phyloP scores from a whole-genome alignment of 1,140 invertebrate species.

The Drosophila parabipectinata region DNA sequence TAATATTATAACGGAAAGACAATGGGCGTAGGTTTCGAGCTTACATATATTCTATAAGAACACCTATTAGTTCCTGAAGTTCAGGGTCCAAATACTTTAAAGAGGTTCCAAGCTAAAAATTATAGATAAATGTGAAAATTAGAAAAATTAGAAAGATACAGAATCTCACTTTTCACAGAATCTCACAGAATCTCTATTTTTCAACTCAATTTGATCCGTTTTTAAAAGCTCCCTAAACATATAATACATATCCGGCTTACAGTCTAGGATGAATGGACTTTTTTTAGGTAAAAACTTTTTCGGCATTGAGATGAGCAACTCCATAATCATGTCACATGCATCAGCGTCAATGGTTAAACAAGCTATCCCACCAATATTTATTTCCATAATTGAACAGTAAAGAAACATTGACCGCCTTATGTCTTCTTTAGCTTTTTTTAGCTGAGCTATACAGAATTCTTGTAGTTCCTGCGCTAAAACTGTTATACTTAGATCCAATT shows the following conservation, averaged over 20 bases:
- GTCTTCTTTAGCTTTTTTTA: constrained; percentile 4
- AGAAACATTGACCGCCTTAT: constrained; percentile 28
- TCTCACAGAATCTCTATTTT: too few species aligned
- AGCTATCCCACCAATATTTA: constrained; percentile 22
- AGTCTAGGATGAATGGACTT: neutral
- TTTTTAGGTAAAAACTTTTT: neutral
- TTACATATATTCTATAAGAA: constrained; percentile 30
- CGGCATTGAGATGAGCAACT: constrained; percentile 5
- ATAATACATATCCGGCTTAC: constrained; percentile 41
- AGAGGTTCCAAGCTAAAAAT: constrained; percentile 4
- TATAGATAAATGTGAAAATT: neutral
- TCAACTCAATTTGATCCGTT: constrained; percentile 8
- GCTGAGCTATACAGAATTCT: constrained; percentile 22
- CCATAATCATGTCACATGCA: constrained; percentile 36
- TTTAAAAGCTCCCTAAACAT: constrained; percentile 32
- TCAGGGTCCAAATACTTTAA: constrained; percentile 28
- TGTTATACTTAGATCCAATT: neutral
- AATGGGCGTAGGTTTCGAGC: constrained; percentile 24
- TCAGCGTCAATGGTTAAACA: constrained; percentile 8
- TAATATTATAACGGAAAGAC: constrained; percentile 38
- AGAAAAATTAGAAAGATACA: neutral
- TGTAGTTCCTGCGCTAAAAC: constrained; percentile 22
- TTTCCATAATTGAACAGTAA: constrained; percentile 38
- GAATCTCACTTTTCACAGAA: too few species aligned
- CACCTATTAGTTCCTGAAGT: constrained; percentile 27